phyloP scores from a whole-genome alignment of 2,888 invertebrate genomes.

The Polymixis lichenea region DNA sequence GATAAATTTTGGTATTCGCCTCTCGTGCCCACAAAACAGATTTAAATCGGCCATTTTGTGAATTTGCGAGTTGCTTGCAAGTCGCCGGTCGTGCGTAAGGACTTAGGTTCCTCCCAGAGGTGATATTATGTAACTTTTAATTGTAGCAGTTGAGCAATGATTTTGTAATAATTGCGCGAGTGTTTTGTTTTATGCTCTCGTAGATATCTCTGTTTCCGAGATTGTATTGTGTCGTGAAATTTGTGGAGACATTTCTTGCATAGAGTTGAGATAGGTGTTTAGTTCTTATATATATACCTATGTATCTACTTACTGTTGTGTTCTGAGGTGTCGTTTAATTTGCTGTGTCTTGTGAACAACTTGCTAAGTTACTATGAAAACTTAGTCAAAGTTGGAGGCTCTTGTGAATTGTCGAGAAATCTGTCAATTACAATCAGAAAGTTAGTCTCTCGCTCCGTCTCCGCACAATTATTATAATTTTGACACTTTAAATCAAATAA shows the following conservation, averaged over 20 bases:
- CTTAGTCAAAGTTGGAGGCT: slow-evolving; percentile 29
- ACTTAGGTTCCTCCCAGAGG: slow-evolving; percentile 56
- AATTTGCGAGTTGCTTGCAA: slow-evolving; percentile 67
- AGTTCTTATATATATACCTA: neutral
- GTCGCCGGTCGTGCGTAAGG: slow-evolving; percentile 55
- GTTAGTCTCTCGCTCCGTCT: slow-evolving; percentile 28
- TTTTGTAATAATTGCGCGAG: slow-evolving; percentile 47
- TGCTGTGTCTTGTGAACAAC: slow-evolving; percentile 28
- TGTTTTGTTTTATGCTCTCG: slow-evolving; percentile 45
- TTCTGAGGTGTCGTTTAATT: slow-evolving; percentile 40
- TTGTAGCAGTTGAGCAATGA: slow-evolving; percentile 57
- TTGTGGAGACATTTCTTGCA: slow-evolving; percentile 12
- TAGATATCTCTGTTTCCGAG: slow-evolving; percentile 30
- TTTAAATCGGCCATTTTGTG: slow-evolving; percentile 79
- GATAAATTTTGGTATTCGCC: slow-evolving; percentile 78
- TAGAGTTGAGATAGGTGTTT: slow-evolving; percentile 6
- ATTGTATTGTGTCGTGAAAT: slow-evolving; percentile 41
- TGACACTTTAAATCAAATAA: slow-evolving; percentile 13
- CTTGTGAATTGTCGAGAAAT: slow-evolving; percentile 41
- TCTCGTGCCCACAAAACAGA: slow-evolving; percentile 78
- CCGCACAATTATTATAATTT: slow-evolving; percentile 31
- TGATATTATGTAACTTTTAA: slow-evolving; percentile 64
- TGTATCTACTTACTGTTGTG: slow-evolving; percentile 2
- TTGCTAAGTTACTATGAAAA: slow-evolving; percentile 34
- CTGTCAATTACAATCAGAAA: slow-evolving; percentile 43